phyloP scores from a whole-genome alignment of 2,797 vertebrate genomes.

The Fistularia commersonii region DNA sequence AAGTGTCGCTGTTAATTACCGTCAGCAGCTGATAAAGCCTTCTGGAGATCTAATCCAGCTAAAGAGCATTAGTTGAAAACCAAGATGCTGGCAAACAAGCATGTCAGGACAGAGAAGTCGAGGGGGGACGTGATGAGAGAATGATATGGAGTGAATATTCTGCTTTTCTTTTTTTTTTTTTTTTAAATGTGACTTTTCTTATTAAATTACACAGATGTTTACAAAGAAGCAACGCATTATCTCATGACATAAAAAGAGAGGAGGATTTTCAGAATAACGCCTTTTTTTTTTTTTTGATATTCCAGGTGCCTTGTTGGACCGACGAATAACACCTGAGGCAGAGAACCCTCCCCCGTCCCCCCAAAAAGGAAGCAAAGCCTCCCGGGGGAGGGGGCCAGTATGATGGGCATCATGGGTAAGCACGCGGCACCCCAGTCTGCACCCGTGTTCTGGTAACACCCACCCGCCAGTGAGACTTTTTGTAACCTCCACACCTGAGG shows the following conservation, averaged over 20 bases:
- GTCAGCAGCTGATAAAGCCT: constrained; percentile 72
- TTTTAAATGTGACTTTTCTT: too few species aligned
- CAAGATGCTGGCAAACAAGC: constrained; percentile 59
- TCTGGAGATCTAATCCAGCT: constrained; percentile 73
- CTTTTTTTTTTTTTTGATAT: background rate
- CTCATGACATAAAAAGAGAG: too few species aligned
- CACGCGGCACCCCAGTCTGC: background rate
- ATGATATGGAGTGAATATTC: constrained; percentile 26
- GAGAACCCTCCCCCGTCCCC: too few species aligned
- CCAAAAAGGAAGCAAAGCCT: too few species aligned
- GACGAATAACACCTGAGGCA: too few species aligned
- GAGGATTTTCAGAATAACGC: too few species aligned
- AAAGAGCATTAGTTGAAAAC: constrained; percentile 73
- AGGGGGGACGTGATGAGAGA: constrained; percentile 13
- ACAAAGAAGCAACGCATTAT: constrained; percentile 31
- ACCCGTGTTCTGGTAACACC: constrained; percentile 18
- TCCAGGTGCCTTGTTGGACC: background rate
- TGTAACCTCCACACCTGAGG: constrained; percentile 2
- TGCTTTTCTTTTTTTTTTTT: too few species aligned
- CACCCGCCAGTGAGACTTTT: constrained; percentile 2
- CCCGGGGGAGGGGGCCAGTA: background rate
- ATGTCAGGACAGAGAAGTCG: constrained; percentile 22
- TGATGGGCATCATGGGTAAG: constrained; percentile 70
- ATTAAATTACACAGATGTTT: too few species aligned
- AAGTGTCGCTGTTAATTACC: constrained; percentile 76